phyloP scores from a whole-genome alignment of 2,888 invertebrate species.

The Idaea biselata region DNA sequence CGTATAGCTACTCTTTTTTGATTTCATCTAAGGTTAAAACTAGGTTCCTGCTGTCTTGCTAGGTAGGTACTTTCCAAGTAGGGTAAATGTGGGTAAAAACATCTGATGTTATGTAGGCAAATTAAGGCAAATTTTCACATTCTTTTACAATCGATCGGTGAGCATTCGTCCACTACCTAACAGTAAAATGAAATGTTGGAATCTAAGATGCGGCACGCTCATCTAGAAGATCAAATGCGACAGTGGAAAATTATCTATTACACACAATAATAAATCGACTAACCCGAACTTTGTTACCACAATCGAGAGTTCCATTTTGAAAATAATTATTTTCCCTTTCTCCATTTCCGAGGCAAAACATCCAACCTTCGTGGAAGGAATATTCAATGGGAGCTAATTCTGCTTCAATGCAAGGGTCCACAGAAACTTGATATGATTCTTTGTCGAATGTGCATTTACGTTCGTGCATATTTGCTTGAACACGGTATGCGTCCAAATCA shows the following conservation, averaged over 20 bases:
- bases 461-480: constrained; percentile 72
- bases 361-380: constrained; percentile 74
- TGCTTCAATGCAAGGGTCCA: constrained; percentile 74
- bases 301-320: constrained; percentile 70
- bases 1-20: no score
- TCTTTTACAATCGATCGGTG: no score
- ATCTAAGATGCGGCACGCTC: background rate
- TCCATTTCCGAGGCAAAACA: constrained; percentile 73
- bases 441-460: constrained; percentile 65
- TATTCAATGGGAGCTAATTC: constrained; percentile 72
- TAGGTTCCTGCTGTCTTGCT: no score
- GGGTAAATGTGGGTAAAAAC: no score
- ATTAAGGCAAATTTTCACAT: no score
- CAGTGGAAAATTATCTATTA: background rate
- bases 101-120: no score
- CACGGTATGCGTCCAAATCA: constrained; percentile 63
- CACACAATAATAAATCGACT: constrained; percentile 6
- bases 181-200: no score
- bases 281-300: constrained; percentile 71
- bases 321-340: constrained; percentile 73
- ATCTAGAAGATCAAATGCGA: background rate
- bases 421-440: constrained; percentile 48
- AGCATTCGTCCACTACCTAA: no score
- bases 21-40: no score
- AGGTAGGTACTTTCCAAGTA: no score